Conservation (phyloP, 2,113 vertebrate species). For the Camelus dromedarius region DNA sequence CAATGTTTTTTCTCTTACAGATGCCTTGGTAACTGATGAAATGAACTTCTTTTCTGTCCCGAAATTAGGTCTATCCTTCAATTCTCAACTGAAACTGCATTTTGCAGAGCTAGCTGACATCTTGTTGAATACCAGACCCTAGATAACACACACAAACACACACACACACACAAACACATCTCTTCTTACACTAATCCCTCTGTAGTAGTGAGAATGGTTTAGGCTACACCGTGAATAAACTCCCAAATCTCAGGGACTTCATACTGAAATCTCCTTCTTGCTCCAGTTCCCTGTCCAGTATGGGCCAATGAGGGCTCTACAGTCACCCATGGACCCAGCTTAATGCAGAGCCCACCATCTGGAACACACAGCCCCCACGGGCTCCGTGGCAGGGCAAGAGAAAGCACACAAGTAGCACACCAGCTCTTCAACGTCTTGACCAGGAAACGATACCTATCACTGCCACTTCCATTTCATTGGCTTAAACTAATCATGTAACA, state of each 20-base stretch:
- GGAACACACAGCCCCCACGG: background rate
- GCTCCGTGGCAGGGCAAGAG: background rate
- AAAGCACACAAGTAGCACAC: background rate
- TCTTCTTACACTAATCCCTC: background rate
- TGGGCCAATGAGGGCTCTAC: background rate
- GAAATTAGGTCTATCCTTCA: background rate
- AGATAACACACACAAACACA: background rate
- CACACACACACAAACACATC: background rate
- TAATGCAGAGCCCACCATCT: background rate
- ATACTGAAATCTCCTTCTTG: background rate
- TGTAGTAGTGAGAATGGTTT: background rate
- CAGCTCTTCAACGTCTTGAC: background rate
- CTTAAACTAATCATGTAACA: background rate
- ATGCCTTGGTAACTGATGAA: background rate
- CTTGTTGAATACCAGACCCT: background rate
- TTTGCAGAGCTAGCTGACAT: slow-evolving; percentile 6
- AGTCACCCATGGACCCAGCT: background rate
- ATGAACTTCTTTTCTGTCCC: background rate
- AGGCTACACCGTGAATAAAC: background rate
- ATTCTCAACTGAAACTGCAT: slow-evolving; percentile 2
- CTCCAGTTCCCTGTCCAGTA: background rate
- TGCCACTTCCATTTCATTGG: background rate
- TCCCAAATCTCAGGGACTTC: background rate
- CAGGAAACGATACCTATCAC: background rate
- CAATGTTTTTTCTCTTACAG: background rate